Evolutionary conservation across 2,113 vertebrate species (phyloP).

Genomic region (Urocolius indicus): DNA sequence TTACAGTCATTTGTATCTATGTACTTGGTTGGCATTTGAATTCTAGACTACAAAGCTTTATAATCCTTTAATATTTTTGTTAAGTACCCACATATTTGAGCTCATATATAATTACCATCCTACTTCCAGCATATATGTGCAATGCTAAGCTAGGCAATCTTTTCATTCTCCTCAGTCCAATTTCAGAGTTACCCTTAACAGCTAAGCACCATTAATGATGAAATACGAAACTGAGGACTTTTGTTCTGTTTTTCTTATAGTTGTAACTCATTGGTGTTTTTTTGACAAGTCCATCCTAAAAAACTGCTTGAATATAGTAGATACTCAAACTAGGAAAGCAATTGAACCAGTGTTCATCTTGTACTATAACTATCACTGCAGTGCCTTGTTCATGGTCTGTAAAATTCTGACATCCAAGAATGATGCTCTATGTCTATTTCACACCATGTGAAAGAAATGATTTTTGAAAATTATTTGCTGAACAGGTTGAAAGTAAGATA

Average conservation of each 20-base stretch:
- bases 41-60: background rate
- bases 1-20: background rate
- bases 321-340: background rate
- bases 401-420: background rate
- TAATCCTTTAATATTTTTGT: background rate
- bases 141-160: background rate
- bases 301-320: background rate
- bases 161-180: background rate
- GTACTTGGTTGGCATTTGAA: background rate
- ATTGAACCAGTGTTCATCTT: background rate
- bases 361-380: background rate
- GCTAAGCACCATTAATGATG: background rate
- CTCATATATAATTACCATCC: background rate
- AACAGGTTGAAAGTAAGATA: conserved; percentile 5
- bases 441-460: background rate
- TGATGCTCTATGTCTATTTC: conserved; percentile 33
- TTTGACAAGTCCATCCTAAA: background rate
- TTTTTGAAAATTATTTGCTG: conserved; percentile 38
- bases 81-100: background rate
- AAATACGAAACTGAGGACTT: background rate
- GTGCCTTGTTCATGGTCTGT: background rate
- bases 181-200: background rate
- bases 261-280: background rate
- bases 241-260: background rate
- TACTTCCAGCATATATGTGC: background rate